Evolutionary conservation across 1,140 invertebrate genomes (phyloP), one percentile per base, ranked within the genome.

Genomic region (Scaptomyza graminum): DNA sequence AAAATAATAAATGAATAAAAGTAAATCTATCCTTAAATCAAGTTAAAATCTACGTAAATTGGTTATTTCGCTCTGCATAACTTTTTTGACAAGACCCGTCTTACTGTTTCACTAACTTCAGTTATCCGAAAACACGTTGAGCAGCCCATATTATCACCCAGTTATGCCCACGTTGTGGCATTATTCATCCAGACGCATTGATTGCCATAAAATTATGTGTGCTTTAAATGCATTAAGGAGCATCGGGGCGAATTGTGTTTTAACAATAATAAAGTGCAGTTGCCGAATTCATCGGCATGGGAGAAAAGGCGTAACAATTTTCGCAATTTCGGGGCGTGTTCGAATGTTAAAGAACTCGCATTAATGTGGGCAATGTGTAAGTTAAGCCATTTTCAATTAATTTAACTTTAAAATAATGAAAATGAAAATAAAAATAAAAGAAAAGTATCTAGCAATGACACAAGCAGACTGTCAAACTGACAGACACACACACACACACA

Each of bases 361-460:
- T 85, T 85, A 72, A 82, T 85, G 82, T 81, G 69, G 69, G 66
- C 77, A 74, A 80, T 34, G 8, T 77, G 62, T 85, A 68, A 15
- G 55, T 16, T 54, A 46, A 69, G 64, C 56, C 54, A 62, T 77
- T 85, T 85, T 77, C 81, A 85, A 77, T 85, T 84, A 80, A 84
- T 82, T 82, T 83, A 69, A 60, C 37, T 76, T 49, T 54, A 6
- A 59, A 44, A 54, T 64, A 59, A 54, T 12, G n/a, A 51, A 60
- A 47, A 54, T 52, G 51, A 52, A 63, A 34, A 56, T 18, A 46
- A 50, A 46, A 52, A 67, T 47, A 16, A 50, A 76, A 67, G 63
- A 63, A 85, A 68, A 81, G 78, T 71, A 84, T 74, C 76, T 84
- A 64, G 52, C 67, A 81, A 62, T 85, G 82, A 75, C 77, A 74